These are phyloP conservation scores for Haemorhous mexicanus DNA, from an alignment of 2,113 vertebrate genomes.

Conservation along the genomic window DNA sequence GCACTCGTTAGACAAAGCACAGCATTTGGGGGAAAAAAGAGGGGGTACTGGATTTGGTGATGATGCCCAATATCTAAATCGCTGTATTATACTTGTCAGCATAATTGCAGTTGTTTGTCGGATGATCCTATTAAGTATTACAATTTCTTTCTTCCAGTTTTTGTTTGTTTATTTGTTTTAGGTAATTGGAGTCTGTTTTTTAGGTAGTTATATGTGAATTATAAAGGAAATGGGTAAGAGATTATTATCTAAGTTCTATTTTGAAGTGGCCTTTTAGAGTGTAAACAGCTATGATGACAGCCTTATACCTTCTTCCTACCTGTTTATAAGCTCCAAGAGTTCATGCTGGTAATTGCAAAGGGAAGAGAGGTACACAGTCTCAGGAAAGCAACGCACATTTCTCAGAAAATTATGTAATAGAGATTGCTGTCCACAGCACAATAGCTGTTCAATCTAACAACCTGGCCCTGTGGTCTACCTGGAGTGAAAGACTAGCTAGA, in stretches of 20 bases:
- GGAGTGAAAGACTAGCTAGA: neutral
- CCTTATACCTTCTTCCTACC: neutral
- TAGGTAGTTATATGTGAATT: slow-evolving; percentile 25
- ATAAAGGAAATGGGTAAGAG: slow-evolving; percentile 16
- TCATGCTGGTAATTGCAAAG: neutral
- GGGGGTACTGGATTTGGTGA: neutral
- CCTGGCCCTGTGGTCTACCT: neutral
- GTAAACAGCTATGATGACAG: slow-evolving; percentile 7
- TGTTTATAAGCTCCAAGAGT: neutral
- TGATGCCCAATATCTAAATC: neutral
- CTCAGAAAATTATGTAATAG: neutral
- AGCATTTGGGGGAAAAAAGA: neutral
- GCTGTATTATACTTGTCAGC: slow-evolving; percentile 9
- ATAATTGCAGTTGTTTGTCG: slow-evolving; percentile 48
- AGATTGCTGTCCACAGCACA: neutral
- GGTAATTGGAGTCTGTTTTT: slow-evolving; percentile 24
- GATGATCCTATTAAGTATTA: slow-evolving; percentile 23
- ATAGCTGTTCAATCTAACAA: neutral
- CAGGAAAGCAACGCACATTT: neutral
- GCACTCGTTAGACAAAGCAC: neutral
- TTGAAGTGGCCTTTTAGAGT: slow-evolving; percentile 11
- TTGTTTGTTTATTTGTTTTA: slow-evolving; percentile 17
- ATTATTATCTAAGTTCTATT: slow-evolving; percentile 13
- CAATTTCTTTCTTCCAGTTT: neutral
- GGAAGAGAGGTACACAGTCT: neutral